A percentile compares a stretch with the other conserved stretches of the same genome.
Conservation (phyloP, 2,888 invertebrate species). For the Macrophya annulata region DNA sequence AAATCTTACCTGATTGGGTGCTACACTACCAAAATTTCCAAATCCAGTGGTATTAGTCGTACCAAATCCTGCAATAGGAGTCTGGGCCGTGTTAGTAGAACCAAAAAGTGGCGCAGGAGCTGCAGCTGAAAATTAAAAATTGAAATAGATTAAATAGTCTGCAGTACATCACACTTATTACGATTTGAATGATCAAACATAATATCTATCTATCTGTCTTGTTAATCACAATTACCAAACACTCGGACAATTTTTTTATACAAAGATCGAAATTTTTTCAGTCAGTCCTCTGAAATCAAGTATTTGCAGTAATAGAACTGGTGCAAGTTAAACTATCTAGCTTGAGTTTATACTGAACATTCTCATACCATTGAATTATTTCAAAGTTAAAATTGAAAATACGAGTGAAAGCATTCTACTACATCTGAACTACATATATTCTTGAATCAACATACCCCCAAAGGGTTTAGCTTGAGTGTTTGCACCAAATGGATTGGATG, state of each 20-base stretch:
- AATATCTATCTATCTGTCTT: not conserved
- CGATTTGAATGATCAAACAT: not conserved
- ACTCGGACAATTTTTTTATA: not conserved
- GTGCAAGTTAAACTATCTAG: not conserved
- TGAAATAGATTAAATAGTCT: constrained; percentile 40
- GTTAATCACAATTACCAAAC: not conserved
- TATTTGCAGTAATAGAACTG: constrained; percentile 2
- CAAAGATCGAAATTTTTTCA: not conserved
- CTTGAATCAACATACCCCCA: constrained; percentile 73
- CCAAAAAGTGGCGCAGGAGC: constrained; percentile 76
- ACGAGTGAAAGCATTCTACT: constrained; percentile 29
- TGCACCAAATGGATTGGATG: constrained; percentile 78
- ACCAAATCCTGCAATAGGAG: constrained; percentile 74
- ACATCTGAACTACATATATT: constrained; percentile 25
- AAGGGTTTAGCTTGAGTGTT: constrained; percentile 79
- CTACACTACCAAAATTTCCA: constrained; percentile 76
- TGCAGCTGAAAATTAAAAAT: constrained; percentile 68
- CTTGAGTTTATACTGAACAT: not conserved
- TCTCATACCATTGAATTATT: not conserved
- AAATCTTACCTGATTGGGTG: constrained; percentile 74
- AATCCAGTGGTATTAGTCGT: constrained; percentile 76
- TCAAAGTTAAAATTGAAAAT: constrained; percentile 1
- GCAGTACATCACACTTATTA: not conserved
- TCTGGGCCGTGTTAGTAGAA: constrained; percentile 72
- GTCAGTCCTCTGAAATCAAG: not conserved